Evolutionary conservation across 2,113 vertebrate species (phyloP).

Genomic region (Lanius collurio): DNA sequence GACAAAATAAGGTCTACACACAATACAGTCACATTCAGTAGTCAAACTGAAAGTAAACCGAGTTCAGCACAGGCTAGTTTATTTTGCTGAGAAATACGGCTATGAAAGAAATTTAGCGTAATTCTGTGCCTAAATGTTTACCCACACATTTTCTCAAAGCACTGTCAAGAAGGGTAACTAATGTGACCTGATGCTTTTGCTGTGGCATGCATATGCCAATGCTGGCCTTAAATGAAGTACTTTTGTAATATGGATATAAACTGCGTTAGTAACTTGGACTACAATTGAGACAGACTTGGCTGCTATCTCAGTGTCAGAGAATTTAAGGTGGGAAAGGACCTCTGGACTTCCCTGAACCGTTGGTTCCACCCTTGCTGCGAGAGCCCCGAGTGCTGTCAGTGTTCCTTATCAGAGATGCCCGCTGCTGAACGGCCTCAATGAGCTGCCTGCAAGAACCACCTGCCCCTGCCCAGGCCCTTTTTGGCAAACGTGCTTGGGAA

Average conservation of each 20-base stretch:
- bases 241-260: neutral
- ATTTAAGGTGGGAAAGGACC: neutral
- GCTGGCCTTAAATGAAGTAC: neutral
- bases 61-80: neutral
- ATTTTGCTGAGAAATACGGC: neutral
- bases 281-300: neutral
- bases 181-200: neutral
- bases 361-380: neutral
- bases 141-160: neutral
- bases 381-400: neutral
- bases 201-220: neutral
- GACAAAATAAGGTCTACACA: neutral
- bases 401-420: neutral
- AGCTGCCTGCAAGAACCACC: neutral
- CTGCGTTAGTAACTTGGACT: neutral
- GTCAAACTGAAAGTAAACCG: neutral
- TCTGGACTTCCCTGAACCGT: neutral
- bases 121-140: neutral
- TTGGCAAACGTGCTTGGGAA: neutral
- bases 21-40: neutral
- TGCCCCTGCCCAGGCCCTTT: neutral
- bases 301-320: neutral
- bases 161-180: neutral
- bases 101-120: neutral
- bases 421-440: accelerated